Evolutionary conservation across 2,797 vertebrate species (phyloP), one percentile per base, ranked within the genome.

Genomic region (Anas capensis): DNA sequence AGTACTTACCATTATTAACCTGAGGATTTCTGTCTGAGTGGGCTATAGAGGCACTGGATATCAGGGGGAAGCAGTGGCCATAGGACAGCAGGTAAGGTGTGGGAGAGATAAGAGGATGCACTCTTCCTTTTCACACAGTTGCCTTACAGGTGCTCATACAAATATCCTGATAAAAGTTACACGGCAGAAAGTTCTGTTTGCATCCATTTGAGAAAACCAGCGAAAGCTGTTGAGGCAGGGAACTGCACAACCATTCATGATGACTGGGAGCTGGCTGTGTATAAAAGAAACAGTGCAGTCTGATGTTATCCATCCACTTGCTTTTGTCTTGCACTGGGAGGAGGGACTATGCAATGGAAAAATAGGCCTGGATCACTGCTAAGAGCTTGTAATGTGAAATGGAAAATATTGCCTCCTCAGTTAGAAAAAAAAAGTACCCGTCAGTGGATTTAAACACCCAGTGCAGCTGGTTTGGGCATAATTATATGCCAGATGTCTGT

Each of bases 1-100:
- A 90, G 93, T 85, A 90, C 83, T 95, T 92, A 53, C 38, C 81
- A 58, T 96, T 96, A 96, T 96, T 96, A 96, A 95, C 94, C 94
- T 69, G 83, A 78, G 91, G 81, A 90, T 94, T 95, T 95, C 60
- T 88, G 73, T 92, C 73, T 77, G 81, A 87, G 83, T 84, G 87
- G 80, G 73, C 92, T 86, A 1, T 8, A 56, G 72, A 56, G 86
- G 56, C 58, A 40, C 24, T n/a, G 64, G 56, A 86, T 84, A 48
- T 89, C 77, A 81, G 70, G 51, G 69, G 73, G 54, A 58, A 83
- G 79, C 33, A 44, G 82, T 3, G 61, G 77, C 80, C 68, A 86
- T 4, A 77, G 90, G 36, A 64, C 58, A 27, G 54, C 56, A 70
- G 92, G 70, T 31, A 48, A 66, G 85, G 70, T 23, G 26, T 44